Evolutionary conservation across 1,140 invertebrate species (phyloP).

Genomic region (Drosophila parvula): DNA sequence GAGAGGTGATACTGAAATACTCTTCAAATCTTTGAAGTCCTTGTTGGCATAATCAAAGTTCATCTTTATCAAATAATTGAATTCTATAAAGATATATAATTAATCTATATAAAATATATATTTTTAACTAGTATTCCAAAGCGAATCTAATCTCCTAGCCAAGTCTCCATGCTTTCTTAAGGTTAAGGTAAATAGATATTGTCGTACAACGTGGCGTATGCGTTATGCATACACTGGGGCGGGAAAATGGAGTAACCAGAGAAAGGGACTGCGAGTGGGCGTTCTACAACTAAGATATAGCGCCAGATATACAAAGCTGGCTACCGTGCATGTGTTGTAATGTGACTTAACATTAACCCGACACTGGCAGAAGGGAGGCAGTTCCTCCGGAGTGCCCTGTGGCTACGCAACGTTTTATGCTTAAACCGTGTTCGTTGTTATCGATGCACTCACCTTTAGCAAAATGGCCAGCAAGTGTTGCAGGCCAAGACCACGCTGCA

Average conservation of each 20-base stretch:
- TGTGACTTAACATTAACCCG: constrained; percentile 37
- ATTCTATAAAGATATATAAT: too few species aligned
- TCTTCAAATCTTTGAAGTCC: neutral
- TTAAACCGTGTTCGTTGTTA: neutral
- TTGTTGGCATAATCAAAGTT: neutral
- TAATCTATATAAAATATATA: neutral
- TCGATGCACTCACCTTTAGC: constrained; percentile 61
- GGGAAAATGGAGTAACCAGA: neutral
- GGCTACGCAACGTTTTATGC: constrained; percentile 42
- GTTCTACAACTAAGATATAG: constrained; percentile 22
- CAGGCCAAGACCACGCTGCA: constrained; percentile 85
- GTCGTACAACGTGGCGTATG: constrained; percentile 52
- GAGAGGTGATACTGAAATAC: constrained; percentile 3
- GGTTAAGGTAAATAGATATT: constrained; percentile 11
- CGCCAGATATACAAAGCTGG: constrained; percentile 41
- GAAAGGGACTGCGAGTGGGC: constrained; percentile 28
- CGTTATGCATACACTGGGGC: constrained; percentile 54
- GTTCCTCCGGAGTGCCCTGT: constrained; percentile 11
- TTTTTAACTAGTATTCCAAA: neutral
- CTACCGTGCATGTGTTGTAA: constrained; percentile 19
- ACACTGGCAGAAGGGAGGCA: neutral
- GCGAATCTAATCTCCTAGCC: neutral
- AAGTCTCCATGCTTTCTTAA: neutral
- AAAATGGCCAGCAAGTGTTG: constrained; percentile 83
- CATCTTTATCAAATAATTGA: too few species aligned